Base-by-base conservation (phyloP, 2,888 invertebrate genomes). In the Priocnemis perturbator region DNA sequence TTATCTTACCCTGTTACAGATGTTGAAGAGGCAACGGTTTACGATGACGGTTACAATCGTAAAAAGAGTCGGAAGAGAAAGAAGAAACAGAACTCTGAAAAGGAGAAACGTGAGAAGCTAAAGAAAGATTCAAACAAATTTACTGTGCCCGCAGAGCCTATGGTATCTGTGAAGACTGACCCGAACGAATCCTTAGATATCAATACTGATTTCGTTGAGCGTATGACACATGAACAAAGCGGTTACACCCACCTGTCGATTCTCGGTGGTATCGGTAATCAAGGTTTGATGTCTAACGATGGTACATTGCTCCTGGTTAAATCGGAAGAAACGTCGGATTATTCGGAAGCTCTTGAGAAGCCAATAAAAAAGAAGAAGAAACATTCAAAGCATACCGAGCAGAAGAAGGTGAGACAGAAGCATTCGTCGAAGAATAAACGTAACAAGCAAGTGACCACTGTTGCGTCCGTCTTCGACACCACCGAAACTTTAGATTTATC, bases 41-140 rank as follows among this genome's bases (percentile, higher is more conserved):
- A 89, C 63, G 91, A 92, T 69, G 91, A 90, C 50, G 92, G 92
- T 5, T 91, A 91, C 77, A 90, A 90, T 74, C 89, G 90, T 1
- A 89, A 87, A 56, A 89, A 90, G 55, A 89, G 87, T 52, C 87
- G 89, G 0, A 91, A 91, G 77, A 86, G 87, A 61, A 88, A 87
- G 77, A 86, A 85, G 62, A 87, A 85, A 58, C 65, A 78, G 58
- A 48, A 64, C 15, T 3, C 50, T 0, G 76, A 85, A 20, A 81
- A 85, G 62, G 77, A 81, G 30, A 74, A 81, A 23, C 81, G 75
- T 9, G 64, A 76, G 0, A 87, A 83, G 60, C 67, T 78, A 2
- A 88, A 83, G 15, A 86, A 84, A 52, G 70, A 78, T 30, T 47
- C 72, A 14, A 69, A 48, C 2, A 79, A 69, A 69, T 45, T 55